Evolutionary conservation across 2,888 invertebrate genomes (phyloP).

Genomic region (Colletes collaris): DNA sequence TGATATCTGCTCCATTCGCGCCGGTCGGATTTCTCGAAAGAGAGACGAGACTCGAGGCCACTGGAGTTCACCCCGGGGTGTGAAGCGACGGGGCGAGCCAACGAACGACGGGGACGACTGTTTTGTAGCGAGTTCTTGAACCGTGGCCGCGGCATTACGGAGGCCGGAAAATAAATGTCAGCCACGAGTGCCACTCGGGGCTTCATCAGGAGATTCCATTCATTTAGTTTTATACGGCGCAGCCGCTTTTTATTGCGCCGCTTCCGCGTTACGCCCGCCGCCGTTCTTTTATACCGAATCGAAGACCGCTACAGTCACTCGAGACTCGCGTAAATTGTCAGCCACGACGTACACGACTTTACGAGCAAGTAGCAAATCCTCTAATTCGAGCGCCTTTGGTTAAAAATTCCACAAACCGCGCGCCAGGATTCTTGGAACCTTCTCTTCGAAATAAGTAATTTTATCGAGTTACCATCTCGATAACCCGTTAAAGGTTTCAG

Average conservation of each 20-base stretch:
- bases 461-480: no score
- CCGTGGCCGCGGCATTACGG: constrained; percentile 37
- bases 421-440: no score
- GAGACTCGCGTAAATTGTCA: no score
- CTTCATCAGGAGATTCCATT: constrained; percentile 57
- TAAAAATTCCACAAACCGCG: no score
- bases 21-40: constrained; percentile 36
- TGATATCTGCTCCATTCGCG: constrained; percentile 56
- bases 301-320: constrained; percentile 6
- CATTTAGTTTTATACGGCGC: constrained; percentile 37
- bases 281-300: constrained; percentile 8
- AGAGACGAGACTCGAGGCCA: not conserved
- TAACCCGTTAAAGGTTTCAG: no score
- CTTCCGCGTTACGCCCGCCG: constrained; percentile 19
- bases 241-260: constrained; percentile 39
- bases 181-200: constrained; percentile 53
- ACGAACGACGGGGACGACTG: constrained; percentile 23
- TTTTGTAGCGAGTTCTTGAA: constrained; percentile 43
- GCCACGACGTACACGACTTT: no score
- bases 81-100: not conserved
- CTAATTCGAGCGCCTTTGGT: no score
- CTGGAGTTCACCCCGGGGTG: not conserved
- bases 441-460: no score
- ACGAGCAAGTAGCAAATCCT: no score
- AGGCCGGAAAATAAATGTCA: constrained; percentile 58